These are phyloP conservation scores for Euwallacea similis DNA, from an alignment of 1,140 invertebrate species.

Conservation along the genomic window DNA sequence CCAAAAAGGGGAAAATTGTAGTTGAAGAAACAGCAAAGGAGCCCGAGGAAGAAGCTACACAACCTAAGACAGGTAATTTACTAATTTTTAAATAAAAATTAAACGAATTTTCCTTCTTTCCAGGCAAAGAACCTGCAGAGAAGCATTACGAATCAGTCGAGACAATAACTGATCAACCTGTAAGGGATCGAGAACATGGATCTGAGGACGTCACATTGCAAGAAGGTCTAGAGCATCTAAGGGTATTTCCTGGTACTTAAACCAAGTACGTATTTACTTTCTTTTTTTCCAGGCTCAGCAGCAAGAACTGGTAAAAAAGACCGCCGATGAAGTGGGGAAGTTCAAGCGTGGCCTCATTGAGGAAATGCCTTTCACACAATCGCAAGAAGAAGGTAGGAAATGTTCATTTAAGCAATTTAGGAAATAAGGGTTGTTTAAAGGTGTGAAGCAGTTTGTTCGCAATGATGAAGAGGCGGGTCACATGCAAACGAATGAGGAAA, in stretches of 20 bases:
- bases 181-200: conserved; percentile 13
- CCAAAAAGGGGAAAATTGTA: not conserved
- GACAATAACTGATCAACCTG: conserved; percentile 33
- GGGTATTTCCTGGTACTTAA: conserved; percentile 22
- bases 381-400: conserved; percentile 37
- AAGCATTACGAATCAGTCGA: conserved; percentile 37
- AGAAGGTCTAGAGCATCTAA: conserved; percentile 42
- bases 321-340: conserved; percentile 44
- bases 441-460: conserved; percentile 4
- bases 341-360: conserved; percentile 43
- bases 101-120: not conserved
- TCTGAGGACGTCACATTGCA: conserved; percentile 39
- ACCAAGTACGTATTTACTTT: not conserved
- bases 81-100: no score
- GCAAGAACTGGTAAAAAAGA: conserved; percentile 44
- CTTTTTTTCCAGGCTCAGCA: conserved; percentile 32
- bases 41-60: not conserved
- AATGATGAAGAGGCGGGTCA: no score
- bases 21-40: not conserved
- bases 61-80: no score
- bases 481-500: not conserved
- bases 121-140: not conserved
- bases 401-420: not conserved
- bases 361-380: conserved; percentile 40
- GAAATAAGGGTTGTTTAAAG: not conserved